Percentiles rank a stretch among this genome's conserved stretches.
These are phyloP conservation scores for Cephus runcator DNA, from an alignment of 2,888 invertebrate species.

Conservation along the genomic window DNA sequence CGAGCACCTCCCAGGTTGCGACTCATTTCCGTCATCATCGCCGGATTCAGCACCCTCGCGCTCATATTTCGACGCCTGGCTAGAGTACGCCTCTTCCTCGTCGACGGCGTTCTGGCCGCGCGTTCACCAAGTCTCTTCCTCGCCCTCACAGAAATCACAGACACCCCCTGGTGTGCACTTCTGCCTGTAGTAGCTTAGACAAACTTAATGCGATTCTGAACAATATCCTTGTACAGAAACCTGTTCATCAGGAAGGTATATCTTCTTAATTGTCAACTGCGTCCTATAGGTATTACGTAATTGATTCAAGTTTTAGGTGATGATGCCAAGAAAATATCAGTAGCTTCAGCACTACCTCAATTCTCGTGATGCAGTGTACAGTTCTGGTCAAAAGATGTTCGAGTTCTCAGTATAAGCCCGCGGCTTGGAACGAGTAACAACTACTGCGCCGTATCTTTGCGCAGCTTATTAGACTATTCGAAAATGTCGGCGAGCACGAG, in stretches of 20 bases:
- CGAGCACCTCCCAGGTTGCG: conserved; percentile 62
- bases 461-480: background rate
- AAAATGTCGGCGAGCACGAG: conserved; percentile 2
- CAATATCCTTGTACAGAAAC: background rate
- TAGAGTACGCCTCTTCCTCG: background rate
- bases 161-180: background rate
- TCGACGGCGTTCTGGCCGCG: background rate
- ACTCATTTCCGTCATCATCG: conserved; percentile 72
- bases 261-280: background rate
- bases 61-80: conserved; percentile 51
- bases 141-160: background rate
- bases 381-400: background rate
- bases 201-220: background rate
- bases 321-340: background rate
- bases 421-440: background rate
- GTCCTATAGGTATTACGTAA: background rate
- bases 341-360: too few relatives aligned
- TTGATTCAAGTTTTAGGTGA: background rate
- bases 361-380: background rate
- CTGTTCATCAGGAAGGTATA: background rate
- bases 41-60: conserved; percentile 61
- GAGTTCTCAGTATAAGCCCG: background rate
- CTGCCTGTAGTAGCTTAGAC: background rate
- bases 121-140: background rate
- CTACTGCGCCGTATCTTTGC: background rate